Base-by-base conservation (phyloP, 2,888 invertebrate species). In the Nowickia ferox region DNA sequence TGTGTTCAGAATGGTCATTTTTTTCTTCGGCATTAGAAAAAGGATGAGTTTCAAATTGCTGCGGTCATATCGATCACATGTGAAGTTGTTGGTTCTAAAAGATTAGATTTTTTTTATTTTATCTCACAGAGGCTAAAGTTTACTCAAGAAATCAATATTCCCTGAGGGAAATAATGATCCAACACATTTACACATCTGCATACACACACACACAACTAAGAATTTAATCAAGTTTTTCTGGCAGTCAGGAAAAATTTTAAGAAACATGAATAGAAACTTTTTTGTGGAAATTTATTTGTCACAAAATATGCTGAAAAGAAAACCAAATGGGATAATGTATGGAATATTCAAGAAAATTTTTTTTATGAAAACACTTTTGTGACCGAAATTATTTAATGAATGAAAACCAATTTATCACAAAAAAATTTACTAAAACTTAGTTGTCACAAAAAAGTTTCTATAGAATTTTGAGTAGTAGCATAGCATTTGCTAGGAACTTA, bases 141-240 rank as follows among this genome's bases (percentile, higher is more conserved):
- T 82, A 57, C 77, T 76, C 77, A 65, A 19, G 71, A 77, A 77
- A 83, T 83, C 83, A 77, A 83, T 83, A 77, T 30, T 5, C 30
- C 6, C 30, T 15, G 13, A 13, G 11, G 13, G 17, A 40, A 51
- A 30, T 30, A 30, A 30, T 30, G 6, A 30, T 30, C 30, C 19
- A 8, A 17, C 17, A 11, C 15, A 68, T 30, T 30, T 30, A 6
- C 6, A 6, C 6, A 30, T 6, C 0, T 30, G 30, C 40, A 44
- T 46, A 55, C 57, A 55, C 17, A 46, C 9, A 40, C 9, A 42
- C 4, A 44, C n/a, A 30, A n/a, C n/a, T n/a, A 15, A 19, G n/a
- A 40, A 15, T 19, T 38, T 8, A 38, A 51, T 8, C 6, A 6
- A 30, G 6, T 30, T 30, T 30, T 4, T 30, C 30, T 30, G n/a